Evolutionary conservation across 2,888 invertebrate genomes (phyloP).

Genomic region (Branchellion lobata): DNA sequence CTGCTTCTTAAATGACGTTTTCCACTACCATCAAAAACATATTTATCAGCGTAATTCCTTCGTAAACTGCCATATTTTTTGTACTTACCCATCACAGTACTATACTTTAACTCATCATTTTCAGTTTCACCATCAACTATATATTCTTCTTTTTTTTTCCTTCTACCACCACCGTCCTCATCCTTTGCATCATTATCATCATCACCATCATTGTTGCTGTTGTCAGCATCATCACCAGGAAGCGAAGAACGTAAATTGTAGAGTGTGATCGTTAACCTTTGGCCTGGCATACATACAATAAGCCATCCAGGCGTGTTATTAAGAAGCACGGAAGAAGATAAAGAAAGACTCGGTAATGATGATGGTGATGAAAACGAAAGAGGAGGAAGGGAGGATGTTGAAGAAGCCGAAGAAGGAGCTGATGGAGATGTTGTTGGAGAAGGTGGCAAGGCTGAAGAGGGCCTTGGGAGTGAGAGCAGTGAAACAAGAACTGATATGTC

Average conservation of each 20-base stretch:
- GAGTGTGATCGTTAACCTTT: slow-evolving; percentile 30
- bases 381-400: slow-evolving; percentile 32
- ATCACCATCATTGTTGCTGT: too few species aligned
- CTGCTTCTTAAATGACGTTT: too few species aligned
- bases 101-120: too few species aligned
- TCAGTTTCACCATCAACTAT: too few species aligned
- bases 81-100: background rate
- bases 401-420: slow-evolving; percentile 32
- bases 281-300: slow-evolving; percentile 36
- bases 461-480: background rate
- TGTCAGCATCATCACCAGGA: background rate
- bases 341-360: slow-evolving; percentile 23
- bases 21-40: too few species aligned
- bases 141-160: too few species aligned
- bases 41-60: too few species aligned
- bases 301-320: slow-evolving; percentile 31
- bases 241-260: slow-evolving; percentile 18
- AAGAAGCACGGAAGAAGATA: background rate
- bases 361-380: slow-evolving; percentile 40
- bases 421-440: slow-evolving; percentile 37
- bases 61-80: background rate
- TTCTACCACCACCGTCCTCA: background rate
- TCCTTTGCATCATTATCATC: background rate
- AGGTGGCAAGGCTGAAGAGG: background rate
- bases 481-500: slow-evolving; percentile 10